phyloP scores from a whole-genome alignment of 2,113 vertebrate genomes.

The Eonycteris spelaea region DNA sequence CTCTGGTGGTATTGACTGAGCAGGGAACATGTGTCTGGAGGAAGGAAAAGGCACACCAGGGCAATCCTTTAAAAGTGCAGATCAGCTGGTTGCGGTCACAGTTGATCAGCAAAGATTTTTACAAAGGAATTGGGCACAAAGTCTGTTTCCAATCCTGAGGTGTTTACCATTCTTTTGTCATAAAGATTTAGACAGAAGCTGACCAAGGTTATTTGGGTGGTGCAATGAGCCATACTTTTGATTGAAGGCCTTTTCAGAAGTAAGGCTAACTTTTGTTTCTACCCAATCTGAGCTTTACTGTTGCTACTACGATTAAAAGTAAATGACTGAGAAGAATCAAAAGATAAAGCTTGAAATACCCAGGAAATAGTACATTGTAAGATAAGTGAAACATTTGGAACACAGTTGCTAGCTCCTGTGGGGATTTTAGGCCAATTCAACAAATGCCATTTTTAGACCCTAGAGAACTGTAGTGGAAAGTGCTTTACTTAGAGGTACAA shows the following conservation, averaged over 20 bases:
- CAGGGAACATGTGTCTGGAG: constrained; percentile 21
- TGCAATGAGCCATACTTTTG: not conserved
- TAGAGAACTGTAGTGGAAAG: not conserved
- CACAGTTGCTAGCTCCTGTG: not conserved
- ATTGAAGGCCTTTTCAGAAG: not conserved
- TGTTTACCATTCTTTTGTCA: not conserved
- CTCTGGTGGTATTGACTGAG: constrained; percentile 27
- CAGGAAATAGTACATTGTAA: not conserved
- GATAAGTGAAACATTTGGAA: not conserved
- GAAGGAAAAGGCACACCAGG: not conserved
- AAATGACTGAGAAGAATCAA: constrained; percentile 12
- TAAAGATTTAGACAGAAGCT: not conserved
- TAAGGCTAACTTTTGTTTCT: not conserved
- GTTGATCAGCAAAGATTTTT: constrained; percentile 26
- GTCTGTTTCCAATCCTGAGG: not conserved
- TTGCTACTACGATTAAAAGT: not conserved
- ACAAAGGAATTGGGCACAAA: not conserved
- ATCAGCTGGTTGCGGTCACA: not conserved
- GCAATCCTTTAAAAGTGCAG: not conserved
- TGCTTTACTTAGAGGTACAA: not conserved
- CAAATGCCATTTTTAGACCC: not conserved
- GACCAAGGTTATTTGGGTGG: not conserved
- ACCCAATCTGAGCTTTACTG: not conserved
- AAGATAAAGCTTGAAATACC: constrained; percentile 9
- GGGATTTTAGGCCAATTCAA: not conserved